phyloP scores from a whole-genome alignment of 1,140 invertebrate genomes.

The Ganaspis sp. region DNA sequence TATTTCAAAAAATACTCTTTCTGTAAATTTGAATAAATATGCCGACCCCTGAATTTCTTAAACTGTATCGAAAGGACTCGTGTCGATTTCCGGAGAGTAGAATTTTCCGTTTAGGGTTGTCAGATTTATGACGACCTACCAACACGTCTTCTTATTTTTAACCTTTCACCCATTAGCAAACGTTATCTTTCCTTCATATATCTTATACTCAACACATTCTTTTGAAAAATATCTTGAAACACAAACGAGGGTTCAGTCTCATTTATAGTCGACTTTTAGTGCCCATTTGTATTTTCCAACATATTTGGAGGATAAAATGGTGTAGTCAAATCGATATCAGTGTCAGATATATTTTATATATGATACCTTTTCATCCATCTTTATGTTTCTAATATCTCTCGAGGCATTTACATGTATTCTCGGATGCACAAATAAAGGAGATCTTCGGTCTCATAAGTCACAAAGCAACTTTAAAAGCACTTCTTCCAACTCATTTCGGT shows the following conservation, averaged over 20 bases:
- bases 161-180: conserved; percentile 76
- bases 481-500: too few relatives aligned
- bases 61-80: conserved; percentile 42
- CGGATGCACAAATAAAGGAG: not conserved
- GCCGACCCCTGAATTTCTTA: not conserved
- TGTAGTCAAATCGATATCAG: conserved; percentile 22
- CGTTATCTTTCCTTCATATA: conserved; percentile 64
- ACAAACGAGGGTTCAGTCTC: conserved; percentile 53
- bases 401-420: not conserved
- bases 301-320: conserved; percentile 1
- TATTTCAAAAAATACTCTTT: too few relatives aligned
- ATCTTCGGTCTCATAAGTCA: not conserved
- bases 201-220: conserved; percentile 51
- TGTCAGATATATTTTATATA: conserved; percentile 25
- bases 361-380: conserved; percentile 1
- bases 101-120: conserved; percentile 59
- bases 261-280: conserved; percentile 53
- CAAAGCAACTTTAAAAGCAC: too few relatives aligned
- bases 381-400: not conserved
- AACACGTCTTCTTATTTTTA: conserved; percentile 71
- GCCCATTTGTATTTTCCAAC: conserved; percentile 21
- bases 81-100: conserved; percentile 39
- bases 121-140: conserved; percentile 70
- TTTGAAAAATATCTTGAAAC: conserved; percentile 53
- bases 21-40: too few relatives aligned